These are phyloP conservation scores for Hepsetus odoe DNA, from an alignment of 2,113 vertebrate species.

Conservation along the genomic window DNA sequence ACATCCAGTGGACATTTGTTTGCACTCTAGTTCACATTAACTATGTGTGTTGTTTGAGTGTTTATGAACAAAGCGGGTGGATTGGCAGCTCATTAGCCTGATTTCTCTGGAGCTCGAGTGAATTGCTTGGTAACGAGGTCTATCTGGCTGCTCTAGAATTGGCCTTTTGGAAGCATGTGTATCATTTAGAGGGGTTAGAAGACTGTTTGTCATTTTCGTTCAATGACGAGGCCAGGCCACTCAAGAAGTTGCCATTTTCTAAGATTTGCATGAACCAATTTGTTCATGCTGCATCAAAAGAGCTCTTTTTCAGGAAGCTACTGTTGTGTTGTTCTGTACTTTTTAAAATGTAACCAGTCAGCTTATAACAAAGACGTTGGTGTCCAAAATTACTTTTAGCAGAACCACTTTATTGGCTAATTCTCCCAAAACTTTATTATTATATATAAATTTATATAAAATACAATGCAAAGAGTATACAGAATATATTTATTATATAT, in stretches of 20 bases:
- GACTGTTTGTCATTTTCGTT: not conserved
- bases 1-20: not conserved
- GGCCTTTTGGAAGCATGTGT: not conserved
- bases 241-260: not conserved
- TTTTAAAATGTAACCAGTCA: too few species aligned
- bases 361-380: too few species aligned
- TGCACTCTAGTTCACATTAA: not conserved
- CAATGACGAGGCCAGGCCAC: not conserved
- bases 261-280: too few species aligned
- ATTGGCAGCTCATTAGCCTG: not conserved
- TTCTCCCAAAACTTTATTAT: too few species aligned
- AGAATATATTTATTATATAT: too few species aligned
- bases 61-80: not conserved
- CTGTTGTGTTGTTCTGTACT: too few species aligned
- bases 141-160: not conserved
- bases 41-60: not conserved
- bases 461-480: too few species aligned
- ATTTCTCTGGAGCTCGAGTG: not conserved
- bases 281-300: too few species aligned
- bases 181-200: not conserved
- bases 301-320: too few species aligned
- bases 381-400: too few species aligned
- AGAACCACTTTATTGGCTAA: too few species aligned
- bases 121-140: not conserved
- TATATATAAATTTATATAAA: too few species aligned